These are phyloP conservation scores for Drosophila mayri DNA, from an alignment of 1,140 invertebrate genomes.

Conservation along the genomic window DNA sequence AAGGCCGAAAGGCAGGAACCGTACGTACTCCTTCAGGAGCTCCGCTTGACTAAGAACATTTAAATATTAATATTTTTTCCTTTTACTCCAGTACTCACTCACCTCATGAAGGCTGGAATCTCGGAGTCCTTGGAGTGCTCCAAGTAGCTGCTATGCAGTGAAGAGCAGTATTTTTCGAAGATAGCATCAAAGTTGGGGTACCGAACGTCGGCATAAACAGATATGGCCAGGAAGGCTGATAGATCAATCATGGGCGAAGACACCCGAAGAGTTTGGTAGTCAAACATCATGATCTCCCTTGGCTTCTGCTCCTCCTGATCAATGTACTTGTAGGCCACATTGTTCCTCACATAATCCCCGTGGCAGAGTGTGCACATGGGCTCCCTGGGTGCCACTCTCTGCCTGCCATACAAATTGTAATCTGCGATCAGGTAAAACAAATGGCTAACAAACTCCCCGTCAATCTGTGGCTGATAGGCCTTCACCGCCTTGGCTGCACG, in stretches of 20 bases:
- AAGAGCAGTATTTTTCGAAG: constrained; percentile 66
- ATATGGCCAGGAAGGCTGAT: constrained; percentile 62
- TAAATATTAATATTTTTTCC: neutral
- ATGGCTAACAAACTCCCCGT: constrained; percentile 53
- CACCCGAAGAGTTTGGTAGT: constrained; percentile 79
- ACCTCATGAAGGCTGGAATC: constrained; percentile 68
- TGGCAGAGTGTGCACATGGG: constrained; percentile 74
- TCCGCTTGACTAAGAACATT: constrained; percentile 20
- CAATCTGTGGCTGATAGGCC: constrained; percentile 57
- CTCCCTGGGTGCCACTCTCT: constrained; percentile 64
- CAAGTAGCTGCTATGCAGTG: constrained; percentile 47
- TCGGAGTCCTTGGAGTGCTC: constrained; percentile 12
- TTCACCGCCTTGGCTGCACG: constrained; percentile 26
- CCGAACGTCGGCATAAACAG: constrained; percentile 63
- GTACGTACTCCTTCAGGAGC: constrained; percentile 70
- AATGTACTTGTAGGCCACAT: constrained; percentile 74
- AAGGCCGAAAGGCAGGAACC: constrained; percentile 60
- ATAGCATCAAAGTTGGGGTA: constrained; percentile 63
- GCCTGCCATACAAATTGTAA: constrained; percentile 43
- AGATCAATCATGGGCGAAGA: constrained; percentile 82
- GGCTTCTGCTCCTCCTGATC: constrained; percentile 38
- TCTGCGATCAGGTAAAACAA: constrained; percentile 35
- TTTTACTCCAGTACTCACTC: neutral
- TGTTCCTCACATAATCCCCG: constrained; percentile 80
- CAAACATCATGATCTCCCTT: constrained; percentile 79